Base-by-base conservation (phyloP, 2,797 vertebrate genomes). In the Oophaga sylvatica region DNA sequence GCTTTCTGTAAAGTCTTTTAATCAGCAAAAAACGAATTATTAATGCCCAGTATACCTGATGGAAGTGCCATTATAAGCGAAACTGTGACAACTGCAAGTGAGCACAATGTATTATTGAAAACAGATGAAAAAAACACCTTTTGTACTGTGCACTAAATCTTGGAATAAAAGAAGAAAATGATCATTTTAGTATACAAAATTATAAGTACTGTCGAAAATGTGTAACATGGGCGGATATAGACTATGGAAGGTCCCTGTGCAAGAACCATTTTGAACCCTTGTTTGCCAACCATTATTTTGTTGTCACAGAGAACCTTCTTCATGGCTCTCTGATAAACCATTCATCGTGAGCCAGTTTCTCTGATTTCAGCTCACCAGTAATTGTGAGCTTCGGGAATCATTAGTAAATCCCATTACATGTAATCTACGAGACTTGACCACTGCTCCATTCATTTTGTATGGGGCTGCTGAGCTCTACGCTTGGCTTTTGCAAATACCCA, bases 1-100 rank as follows among this genome's bases (percentile, higher is more conserved):
- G 83, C 73, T 85, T 77, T 85, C 71, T 48, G 41, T 63, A 85
- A 59, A 76, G 73, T 7, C 60, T 48, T 65, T 65, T 67, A 65
- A 63, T 48, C 41, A 62, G 26, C 20, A 48, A 53, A 77, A 77
- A 62, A 5, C 11, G 41, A 29, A 53, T 31, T 63, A 19, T 56
- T 35, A 5, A 35, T 80, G 20, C 22, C 57, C 71, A 78, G 31
- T 59, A 78, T 53, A 60, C 16, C 71, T 83, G 35, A 15, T 70
- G 68, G 26, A 89, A 89, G 88, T 89, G 88, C 84, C 88, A 87
- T 86, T 83, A 87, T 78, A 81, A 41, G 68, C 45, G 20, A 86
- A 89, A 81, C 71, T 89, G 80, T 83, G 80, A 89, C 71, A 83
- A 89, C 76, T 83, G 45, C 80, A 71, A 73, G 57, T 79, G 84